Percentiles rank a stretch among this genome's conserved stretches.
Evolutionary conservation across 2,888 invertebrate species (phyloP).

Genomic region (Pseudococcus viburni): DNA sequence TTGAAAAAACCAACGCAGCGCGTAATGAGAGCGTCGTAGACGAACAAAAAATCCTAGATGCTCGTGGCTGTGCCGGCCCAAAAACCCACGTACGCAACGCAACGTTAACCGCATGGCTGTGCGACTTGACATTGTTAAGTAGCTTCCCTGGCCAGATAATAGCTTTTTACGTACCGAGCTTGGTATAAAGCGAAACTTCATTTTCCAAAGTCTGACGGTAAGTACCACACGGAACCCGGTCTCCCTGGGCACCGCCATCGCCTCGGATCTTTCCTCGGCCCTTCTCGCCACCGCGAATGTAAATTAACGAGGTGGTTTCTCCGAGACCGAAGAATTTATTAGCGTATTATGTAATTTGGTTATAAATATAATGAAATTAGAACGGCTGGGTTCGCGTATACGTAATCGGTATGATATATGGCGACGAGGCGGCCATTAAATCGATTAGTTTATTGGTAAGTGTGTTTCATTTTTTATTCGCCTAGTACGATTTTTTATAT

Average conservation of each 20-base stretch:
- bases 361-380: conserved; percentile 44
- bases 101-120: conserved; percentile 38
- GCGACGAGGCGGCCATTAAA: background rate
- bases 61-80: background rate
- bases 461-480: too few relatives aligned
- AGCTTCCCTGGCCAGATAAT: conserved; percentile 46
- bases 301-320: conserved; percentile 7
- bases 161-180: conserved; percentile 7
- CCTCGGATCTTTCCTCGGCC: background rate
- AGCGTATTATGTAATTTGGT: conserved; percentile 9
- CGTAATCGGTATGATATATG: conserved; percentile 36
- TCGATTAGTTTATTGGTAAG: conserved; percentile 19
- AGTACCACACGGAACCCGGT: background rate
- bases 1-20: background rate
- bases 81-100: background rate
- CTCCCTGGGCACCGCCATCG: background rate
- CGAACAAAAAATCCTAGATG: background rate
- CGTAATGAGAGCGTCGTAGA: background rate
- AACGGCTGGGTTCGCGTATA: background rate
- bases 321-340: background rate
- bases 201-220: background rate
- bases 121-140: conserved; percentile 43
- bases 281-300: background rate
- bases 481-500: too few relatives aligned
- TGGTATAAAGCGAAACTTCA: conserved; percentile 4